These are phyloP conservation scores for Serranochromis macrocephalus DNA, from an alignment of 2,113 vertebrate species.

Conservation along the genomic window DNA sequence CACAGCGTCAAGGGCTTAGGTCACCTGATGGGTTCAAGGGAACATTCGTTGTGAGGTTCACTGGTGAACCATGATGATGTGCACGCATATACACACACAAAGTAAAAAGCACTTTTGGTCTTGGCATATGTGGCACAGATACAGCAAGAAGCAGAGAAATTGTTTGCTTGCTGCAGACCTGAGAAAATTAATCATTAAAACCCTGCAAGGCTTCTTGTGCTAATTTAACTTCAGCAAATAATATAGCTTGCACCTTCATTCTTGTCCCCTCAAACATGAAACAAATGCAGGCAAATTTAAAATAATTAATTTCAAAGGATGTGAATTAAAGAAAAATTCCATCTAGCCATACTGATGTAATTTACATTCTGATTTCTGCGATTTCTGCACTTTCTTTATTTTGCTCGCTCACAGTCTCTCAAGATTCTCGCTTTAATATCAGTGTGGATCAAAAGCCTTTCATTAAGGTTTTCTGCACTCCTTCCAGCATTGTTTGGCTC, in stretches of 20 bases:
- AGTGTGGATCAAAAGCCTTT: conserved; percentile 67
- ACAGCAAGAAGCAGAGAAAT: conserved; percentile 10
- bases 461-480: conserved; percentile 62
- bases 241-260: conserved; percentile 28
- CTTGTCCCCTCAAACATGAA: conserved; percentile 42
- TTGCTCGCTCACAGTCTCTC: background rate
- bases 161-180: conserved; percentile 15
- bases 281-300: conserved; percentile 51
- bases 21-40: conserved; percentile 16
- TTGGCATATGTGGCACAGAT: background rate
- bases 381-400: conserved; percentile 56
- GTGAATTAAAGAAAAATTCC: conserved; percentile 37
- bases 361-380: conserved; percentile 65
- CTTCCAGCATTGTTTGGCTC: conserved; percentile 72
- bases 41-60: conserved; percentile 1
- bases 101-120: background rate
- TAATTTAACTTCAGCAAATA: conserved; percentile 47
- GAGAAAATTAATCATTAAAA: conserved; percentile 55
- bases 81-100: background rate
- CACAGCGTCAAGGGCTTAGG: background rate
- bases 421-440: conserved; percentile 62
- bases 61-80: background rate
- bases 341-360: conserved; percentile 37
- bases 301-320: conserved; percentile 62
- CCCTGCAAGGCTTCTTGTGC: conserved; percentile 43